Percentiles rank a stretch among this genome's conserved stretches.
Conservation (phyloP, 2,797 vertebrate genomes). For the Sebastes vulpes region DNA sequence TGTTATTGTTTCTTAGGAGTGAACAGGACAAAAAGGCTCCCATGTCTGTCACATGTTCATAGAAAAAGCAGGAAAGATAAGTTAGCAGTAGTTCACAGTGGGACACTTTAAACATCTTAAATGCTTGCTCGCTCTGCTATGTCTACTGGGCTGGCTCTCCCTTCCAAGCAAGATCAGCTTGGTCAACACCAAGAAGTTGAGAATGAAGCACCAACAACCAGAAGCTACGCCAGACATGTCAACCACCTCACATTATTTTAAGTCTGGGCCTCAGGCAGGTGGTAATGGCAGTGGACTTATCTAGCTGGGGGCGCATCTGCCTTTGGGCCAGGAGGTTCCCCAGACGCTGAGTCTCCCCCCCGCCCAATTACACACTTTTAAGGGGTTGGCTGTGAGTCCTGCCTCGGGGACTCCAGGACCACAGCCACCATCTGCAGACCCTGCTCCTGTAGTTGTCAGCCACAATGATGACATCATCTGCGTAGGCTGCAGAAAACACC, state of each 20-base stretch:
- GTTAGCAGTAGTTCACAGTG: background rate
- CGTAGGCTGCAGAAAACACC: background rate
- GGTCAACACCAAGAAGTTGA: slow-evolving; percentile 7
- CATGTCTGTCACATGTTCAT: background rate
- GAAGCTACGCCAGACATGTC: slow-evolving; percentile 6
- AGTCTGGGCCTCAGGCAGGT: slow-evolving; percentile 44
- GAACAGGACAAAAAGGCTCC: background rate
- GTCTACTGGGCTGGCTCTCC: background rate
- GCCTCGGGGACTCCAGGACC: slow-evolving; percentile 43
- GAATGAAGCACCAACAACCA: slow-evolving; percentile 16
- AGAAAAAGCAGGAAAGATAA: background rate
- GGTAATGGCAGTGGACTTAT: slow-evolving; percentile 55
- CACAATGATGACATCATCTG: slow-evolving; percentile 51
- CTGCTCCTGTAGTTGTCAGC: slow-evolving; percentile 8
- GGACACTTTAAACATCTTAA: background rate
- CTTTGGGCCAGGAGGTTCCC: slow-evolving; percentile 67
- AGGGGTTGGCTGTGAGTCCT: slow-evolving; percentile 47
- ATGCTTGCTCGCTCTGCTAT: background rate
- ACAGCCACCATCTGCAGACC: slow-evolving; percentile 55
- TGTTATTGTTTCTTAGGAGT: background rate
- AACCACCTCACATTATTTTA: slow-evolving; percentile 50
- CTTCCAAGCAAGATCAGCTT: background rate
- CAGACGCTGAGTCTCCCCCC: slow-evolving; percentile 43
- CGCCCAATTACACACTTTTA: slow-evolving; percentile 67
- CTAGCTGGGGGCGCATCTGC: slow-evolving; percentile 59